Conservation (phyloP, 2,113 vertebrate genomes). For the Natator depressus region DNA sequence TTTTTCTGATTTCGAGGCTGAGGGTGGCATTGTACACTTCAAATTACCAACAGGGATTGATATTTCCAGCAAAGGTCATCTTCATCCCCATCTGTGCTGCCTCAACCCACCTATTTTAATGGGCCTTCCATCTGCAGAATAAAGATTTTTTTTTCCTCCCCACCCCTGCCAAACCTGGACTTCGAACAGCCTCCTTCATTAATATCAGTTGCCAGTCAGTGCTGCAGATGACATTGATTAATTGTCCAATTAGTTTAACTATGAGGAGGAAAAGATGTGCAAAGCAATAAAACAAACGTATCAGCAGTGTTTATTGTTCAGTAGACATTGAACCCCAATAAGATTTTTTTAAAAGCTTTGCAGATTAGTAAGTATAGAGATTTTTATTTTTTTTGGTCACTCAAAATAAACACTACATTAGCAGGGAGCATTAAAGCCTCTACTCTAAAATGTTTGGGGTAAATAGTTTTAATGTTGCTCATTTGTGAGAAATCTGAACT, state of each 20-base stretch:
- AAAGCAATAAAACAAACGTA: constrained; percentile 39
- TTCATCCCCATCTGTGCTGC: neutral
- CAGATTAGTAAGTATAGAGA: neutral
- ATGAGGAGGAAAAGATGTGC: constrained; percentile 31
- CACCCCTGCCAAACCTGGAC: constrained; percentile 4
- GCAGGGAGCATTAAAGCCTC: neutral
- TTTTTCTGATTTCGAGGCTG: neutral
- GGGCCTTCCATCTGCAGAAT: constrained; percentile 29
- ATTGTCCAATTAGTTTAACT: constrained; percentile 62
- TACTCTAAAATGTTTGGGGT: neutral
- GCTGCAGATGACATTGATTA: constrained; percentile 48
- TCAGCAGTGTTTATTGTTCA: neutral
- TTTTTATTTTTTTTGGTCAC: neutral
- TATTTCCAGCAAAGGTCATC: constrained; percentile 28
- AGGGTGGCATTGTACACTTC: neutral
- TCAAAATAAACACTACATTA: neutral
- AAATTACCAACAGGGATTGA: neutral
- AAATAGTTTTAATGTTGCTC: neutral
- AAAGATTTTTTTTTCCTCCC: constrained; percentile 10
- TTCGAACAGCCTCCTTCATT: constrained; percentile 38
- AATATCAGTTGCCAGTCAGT: constrained; percentile 51
- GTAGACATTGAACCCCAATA: neutral
- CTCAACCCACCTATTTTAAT: constrained; percentile 22
- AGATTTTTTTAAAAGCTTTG: neutral
- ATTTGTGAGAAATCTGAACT: neutral